Base-by-base conservation (phyloP, 2,797 vertebrate genomes). In the Falco biarmicus region DNA sequence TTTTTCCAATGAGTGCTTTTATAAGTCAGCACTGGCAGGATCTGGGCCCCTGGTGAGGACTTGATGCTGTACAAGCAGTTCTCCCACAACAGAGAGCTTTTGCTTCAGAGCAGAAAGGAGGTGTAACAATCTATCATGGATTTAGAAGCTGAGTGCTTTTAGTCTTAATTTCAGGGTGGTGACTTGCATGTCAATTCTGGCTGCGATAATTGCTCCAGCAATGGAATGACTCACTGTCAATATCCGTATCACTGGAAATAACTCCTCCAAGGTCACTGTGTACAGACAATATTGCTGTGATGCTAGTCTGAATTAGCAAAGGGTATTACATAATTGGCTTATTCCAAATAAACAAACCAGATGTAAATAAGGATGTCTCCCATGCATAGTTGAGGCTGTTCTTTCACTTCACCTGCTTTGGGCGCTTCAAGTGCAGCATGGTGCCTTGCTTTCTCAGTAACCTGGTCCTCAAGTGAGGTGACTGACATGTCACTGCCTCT, bases 271-370 rank as follows among this genome's bases (percentile, higher is more conserved):
- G 56, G 54, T 78, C 34, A 21, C 13, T 0, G 0, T 51, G 9
- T 74, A 25, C 32, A 79, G 39, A 41, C 29, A 73, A 3, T 54
- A 50, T 24, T 54, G 13, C n/a, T 70, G 0, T 73, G 78, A 82
- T 89, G 43, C 51, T 87, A 69, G 32, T 37, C 11, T 51, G 63
- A 73, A 48, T 82, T 82, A 82, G 43, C 32, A 45, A 56, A 79
- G 22, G 15, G 5, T 3, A 2, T 86, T 73, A 13, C 0, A 0
- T 74, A 63, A 54, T 59, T 84, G 54, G 4, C 18, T 69, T 76
- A 69, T 37, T 89, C n/a, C 32, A 54, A 47, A 63, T 73, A 76
- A 84, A 74, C 18, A 70, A 74, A 45, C 10, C 9, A 91, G 14
- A 48, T 21, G 12, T 65, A 73, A 76, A 69, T 48, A 54, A 5